Conservation (phyloP, 2,888 invertebrate species). For the Acanthosepion esculentum region DNA sequence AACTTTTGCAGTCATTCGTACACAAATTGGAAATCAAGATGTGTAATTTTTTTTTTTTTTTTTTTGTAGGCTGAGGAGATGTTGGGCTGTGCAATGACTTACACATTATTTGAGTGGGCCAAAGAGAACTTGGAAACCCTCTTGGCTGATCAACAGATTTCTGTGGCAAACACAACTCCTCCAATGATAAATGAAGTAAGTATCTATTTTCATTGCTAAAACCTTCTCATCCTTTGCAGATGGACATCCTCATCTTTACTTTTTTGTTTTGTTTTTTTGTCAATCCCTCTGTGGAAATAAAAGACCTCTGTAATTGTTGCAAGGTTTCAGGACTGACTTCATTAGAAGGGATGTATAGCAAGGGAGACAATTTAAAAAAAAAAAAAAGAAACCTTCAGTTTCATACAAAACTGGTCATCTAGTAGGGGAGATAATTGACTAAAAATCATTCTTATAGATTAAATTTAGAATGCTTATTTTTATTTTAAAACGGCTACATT, state of each 20-base stretch:
- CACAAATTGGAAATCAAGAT: too few species aligned
- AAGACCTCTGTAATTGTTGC: too few species aligned
- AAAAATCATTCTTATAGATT: too few species aligned
- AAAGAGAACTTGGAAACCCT: slow-evolving; percentile 85
- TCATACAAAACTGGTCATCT: too few species aligned
- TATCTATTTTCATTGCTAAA: background rate
- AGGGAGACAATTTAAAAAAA: too few species aligned
- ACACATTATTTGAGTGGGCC: slow-evolving; percentile 91
- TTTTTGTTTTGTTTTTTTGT: background rate
- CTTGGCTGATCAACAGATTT: slow-evolving; percentile 81
- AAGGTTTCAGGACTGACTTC: background rate
- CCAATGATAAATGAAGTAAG: background rate
- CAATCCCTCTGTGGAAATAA: too few species aligned
- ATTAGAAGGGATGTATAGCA: background rate
- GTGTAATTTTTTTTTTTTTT: background rate
- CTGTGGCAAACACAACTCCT: background rate
- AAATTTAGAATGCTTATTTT: too few species aligned
- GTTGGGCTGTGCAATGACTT: slow-evolving; percentile 94
- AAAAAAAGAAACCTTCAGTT: too few species aligned
- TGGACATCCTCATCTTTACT: background rate
- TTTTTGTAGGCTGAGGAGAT: slow-evolving; percentile 82
- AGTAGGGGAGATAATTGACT: too few species aligned
- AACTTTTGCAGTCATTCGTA: too few species aligned
- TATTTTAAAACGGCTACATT: too few species aligned
- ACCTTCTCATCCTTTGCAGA: too few species aligned